A percentile compares a stretch with the other conserved stretches of the same genome.
Evolutionary conservation across 2,797 vertebrate species (phyloP).

Genomic region (Rachycentron canadum): DNA sequence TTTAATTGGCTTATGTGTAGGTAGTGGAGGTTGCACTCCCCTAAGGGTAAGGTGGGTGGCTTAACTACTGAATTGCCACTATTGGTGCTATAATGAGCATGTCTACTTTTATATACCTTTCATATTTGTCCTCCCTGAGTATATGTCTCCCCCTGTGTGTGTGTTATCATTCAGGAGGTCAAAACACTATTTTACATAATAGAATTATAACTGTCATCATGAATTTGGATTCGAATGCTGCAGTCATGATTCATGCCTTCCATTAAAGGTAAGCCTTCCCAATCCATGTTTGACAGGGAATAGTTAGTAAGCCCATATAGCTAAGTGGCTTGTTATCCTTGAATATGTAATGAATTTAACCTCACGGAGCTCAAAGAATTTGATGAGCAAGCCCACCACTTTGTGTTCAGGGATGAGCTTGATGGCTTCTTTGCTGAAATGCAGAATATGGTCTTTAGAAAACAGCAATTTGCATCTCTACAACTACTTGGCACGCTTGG

Average conservation of each 20-base stretch:
- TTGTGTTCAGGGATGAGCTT: conserved; percentile 48
- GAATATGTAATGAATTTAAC: conserved; percentile 69
- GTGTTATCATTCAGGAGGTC: conserved; percentile 6
- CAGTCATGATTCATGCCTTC: conserved; percentile 41
- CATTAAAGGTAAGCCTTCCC: conserved; percentile 31
- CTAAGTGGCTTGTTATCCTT: conserved; percentile 69
- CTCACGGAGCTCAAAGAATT: conserved; percentile 55
- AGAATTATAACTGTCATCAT: conserved; percentile 35
- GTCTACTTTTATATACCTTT: conserved; percentile 23
- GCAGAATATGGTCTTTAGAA: conserved; percentile 61
- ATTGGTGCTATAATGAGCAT: conserved; percentile 27
- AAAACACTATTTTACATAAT: conserved; percentile 29
- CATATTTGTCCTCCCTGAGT: conserved; percentile 7
- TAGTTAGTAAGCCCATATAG: conserved; percentile 37
- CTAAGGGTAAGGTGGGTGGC: conserved; percentile 43
- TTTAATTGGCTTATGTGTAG: conserved; percentile 64
- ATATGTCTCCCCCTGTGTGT: too few relatives aligned
- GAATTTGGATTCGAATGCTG: conserved; percentile 29
- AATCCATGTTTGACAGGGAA: conserved; percentile 56
- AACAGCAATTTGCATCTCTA: conserved; percentile 63
- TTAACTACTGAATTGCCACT: conserved; percentile 46
- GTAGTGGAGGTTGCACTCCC: conserved; percentile 47
- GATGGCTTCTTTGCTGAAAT: conserved; percentile 58
- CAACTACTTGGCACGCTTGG: conserved; percentile 42
- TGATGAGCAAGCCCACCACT: conserved; percentile 65